These are phyloP conservation scores for Gonioctena quinquepunctata DNA, from an alignment of 1,140 invertebrate genomes.

Conservation along the genomic window DNA sequence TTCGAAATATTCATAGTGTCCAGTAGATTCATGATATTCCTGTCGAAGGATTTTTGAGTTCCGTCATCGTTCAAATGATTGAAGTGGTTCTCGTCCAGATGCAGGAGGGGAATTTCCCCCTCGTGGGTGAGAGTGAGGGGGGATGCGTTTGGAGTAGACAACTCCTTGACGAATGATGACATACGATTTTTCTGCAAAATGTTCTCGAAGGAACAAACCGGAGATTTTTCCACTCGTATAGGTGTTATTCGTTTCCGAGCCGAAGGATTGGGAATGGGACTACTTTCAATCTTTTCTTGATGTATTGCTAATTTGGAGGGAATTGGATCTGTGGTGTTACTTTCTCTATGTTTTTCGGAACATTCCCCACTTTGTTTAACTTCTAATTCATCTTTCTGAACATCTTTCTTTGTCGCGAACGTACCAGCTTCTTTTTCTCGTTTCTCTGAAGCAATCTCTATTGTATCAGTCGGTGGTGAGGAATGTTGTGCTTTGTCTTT, in stretches of 20 bases:
- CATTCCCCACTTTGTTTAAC: neutral
- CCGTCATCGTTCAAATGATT: neutral
- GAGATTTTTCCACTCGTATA: neutral
- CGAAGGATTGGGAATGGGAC: too few species aligned
- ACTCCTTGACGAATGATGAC: neutral
- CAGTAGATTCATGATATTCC: conserved; percentile 4
- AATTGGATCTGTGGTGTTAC: too few species aligned
- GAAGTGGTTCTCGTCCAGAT: conserved; percentile 8
- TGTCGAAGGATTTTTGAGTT: neutral
- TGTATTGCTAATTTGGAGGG: too few species aligned
- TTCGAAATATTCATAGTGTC: conserved; percentile 4
- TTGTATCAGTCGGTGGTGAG: too few species aligned
- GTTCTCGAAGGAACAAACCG: conserved; percentile 12
- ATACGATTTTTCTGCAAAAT: conserved; percentile 3
- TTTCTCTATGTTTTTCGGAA: too few species aligned
- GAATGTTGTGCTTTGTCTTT: too few species aligned
- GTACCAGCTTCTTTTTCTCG: too few species aligned
- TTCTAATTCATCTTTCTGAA: neutral
- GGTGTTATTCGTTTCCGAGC: conserved; percentile 9
- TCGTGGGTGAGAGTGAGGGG: neutral
- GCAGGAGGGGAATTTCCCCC: conserved; percentile 7
- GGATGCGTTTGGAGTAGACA: neutral
- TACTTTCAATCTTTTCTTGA: too few species aligned
- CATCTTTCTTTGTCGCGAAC: too few species aligned
- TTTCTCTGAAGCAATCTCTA: too few species aligned